A percentile compares a stretch with the other conserved stretches of the same genome.
Conservation (phyloP, 2,888 invertebrate genomes). For the Drosophila fulvimacula region DNA sequence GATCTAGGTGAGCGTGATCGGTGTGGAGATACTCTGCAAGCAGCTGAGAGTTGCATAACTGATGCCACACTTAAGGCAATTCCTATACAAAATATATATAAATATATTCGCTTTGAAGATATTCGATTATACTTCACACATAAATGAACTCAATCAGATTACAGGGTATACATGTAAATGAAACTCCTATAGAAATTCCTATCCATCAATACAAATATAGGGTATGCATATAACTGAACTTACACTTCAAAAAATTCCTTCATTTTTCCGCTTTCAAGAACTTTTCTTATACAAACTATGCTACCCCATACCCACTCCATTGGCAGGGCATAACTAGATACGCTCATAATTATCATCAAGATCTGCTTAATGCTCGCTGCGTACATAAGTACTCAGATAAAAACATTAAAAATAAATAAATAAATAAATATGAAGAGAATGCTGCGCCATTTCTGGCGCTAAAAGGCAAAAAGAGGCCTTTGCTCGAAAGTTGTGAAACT, state of each 20-base stretch:
- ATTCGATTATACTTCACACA: too few species aligned
- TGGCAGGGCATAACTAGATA: constrained; percentile 29
- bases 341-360: constrained; percentile 22
- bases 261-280: too few species aligned
- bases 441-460: constrained; percentile 56
- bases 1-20: background rate
- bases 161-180: too few species aligned
- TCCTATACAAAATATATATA: too few species aligned
- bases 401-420: constrained; percentile 12
- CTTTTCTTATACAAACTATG: background rate
- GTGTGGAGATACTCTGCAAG: background rate
- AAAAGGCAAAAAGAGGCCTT: constrained; percentile 21
- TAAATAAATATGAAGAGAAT: constrained; percentile 18
- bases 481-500: constrained; percentile 63
- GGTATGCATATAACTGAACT: too few species aligned
- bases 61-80: too few species aligned
- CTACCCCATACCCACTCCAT: background rate
- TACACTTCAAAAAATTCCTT: too few species aligned
- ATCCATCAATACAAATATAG: too few species aligned
- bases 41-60: background rate
- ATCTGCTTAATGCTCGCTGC: constrained; percentile 33
- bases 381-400: constrained; percentile 29
- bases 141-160: too few species aligned
- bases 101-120: too few species aligned
- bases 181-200: too few species aligned